Conservation (phyloP, 1,140 invertebrate genomes). For the Subanguina moxae region DNA sequence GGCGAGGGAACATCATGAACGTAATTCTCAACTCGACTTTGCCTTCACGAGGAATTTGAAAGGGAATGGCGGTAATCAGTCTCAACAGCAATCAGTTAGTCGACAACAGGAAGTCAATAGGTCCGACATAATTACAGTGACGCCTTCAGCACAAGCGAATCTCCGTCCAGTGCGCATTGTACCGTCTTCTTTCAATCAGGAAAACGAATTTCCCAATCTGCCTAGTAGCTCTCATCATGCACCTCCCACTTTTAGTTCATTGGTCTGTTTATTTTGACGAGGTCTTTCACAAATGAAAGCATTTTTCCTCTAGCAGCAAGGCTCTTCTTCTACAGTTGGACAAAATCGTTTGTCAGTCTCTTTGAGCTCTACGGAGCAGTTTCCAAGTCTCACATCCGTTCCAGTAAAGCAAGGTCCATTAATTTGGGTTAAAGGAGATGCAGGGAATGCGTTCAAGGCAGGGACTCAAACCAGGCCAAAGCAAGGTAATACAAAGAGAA, state of each 20-base stretch:
- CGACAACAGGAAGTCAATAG: not conserved
- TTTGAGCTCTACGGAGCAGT: constrained; percentile 22
- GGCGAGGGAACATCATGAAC: constrained; percentile 21
- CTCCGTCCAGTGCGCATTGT: constrained; percentile 17
- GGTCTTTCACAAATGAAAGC: no score
- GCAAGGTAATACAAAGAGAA: constrained; percentile 26
- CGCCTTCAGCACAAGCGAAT: constrained; percentile 34
- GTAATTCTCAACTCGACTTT: constrained; percentile 36
- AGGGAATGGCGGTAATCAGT: no score
- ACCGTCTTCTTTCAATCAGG: constrained; percentile 14
- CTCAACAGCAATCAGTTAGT: not conserved
- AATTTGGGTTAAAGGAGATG: no score
- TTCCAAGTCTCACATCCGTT: constrained; percentile 13
- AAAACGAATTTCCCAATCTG: constrained; percentile 23
- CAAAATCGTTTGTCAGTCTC: no score
- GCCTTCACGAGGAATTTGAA: constrained; percentile 19
- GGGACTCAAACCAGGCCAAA: no score
- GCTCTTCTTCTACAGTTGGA: no score
- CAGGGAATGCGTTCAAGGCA: not conserved
- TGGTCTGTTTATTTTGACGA: constrained; percentile 3
- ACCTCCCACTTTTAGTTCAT: constrained; percentile 13
- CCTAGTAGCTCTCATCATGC: constrained; percentile 11
- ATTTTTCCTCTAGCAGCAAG: no score
- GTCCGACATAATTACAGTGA: constrained; percentile 21
- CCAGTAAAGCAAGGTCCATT: not conserved